phyloP scores from a whole-genome alignment of 2,888 invertebrate genomes.

The Andrena dorsata region DNA sequence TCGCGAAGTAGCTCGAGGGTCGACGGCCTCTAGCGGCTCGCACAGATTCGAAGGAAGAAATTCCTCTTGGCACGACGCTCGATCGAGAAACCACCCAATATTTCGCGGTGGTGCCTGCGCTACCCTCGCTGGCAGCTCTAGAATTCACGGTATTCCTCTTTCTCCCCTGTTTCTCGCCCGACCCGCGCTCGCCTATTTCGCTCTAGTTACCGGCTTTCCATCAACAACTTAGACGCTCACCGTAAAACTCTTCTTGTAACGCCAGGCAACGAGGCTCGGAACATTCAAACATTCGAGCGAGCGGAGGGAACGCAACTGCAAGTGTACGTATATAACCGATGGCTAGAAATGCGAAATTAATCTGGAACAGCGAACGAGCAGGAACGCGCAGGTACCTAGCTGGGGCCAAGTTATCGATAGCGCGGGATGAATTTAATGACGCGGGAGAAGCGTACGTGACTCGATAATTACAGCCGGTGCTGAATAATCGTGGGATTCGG shows the following conservation, averaged over 20 bases:
- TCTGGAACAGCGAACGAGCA: neutral
- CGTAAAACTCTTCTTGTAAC: neutral
- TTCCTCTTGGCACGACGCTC: slow-evolving; percentile 64
- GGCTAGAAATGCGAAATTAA: slow-evolving; percentile 18
- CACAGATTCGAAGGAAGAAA: slow-evolving; percentile 51
- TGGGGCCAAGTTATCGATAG: slow-evolving; percentile 37
- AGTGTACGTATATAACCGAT: neutral
- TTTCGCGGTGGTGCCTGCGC: slow-evolving; percentile 41
- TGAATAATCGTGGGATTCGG: slow-evolving; percentile 52
- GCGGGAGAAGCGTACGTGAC: slow-evolving; percentile 24
- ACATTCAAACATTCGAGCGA: neutral
- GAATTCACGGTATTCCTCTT: slow-evolving; percentile 43
- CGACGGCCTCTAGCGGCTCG: slow-evolving; percentile 66
- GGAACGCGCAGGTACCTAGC: neutral
- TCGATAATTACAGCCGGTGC: slow-evolving; percentile 48
- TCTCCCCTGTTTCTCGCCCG: slow-evolving; percentile 7
- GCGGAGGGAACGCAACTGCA: neutral
- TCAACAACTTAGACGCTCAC: slow-evolving; percentile 17
- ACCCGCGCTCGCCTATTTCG: neutral
- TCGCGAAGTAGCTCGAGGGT: slow-evolving; percentile 73
- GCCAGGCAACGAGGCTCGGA: slow-evolving; percentile 4
- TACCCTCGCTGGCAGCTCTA: slow-evolving; percentile 39
- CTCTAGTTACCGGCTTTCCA: slow-evolving; percentile 35
- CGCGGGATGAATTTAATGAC: slow-evolving; percentile 63
- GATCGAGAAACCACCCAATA: slow-evolving; percentile 68